A percentile compares a stretch with the other conserved stretches of the same genome.
These are phyloP conservation scores for Pseudomugil tenellus DNA, from an alignment of 2,797 vertebrate species.

Conservation along the genomic window DNA sequence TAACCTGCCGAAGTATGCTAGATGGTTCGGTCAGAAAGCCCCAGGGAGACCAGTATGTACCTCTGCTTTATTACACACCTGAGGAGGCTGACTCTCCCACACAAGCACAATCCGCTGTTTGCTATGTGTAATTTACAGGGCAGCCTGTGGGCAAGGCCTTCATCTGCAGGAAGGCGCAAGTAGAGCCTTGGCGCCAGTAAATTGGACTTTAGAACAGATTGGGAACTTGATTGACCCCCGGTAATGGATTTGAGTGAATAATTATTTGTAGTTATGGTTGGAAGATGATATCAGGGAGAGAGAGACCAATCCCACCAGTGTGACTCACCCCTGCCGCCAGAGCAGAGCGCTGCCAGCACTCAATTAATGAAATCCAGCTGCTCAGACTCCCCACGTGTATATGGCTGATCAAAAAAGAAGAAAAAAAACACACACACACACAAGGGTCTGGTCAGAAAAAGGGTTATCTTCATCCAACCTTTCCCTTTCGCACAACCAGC, in stretches of 20 bases:
- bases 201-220: constrained; percentile 83
- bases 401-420: constrained; percentile 71
- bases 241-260: constrained; percentile 87
- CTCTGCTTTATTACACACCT: constrained; percentile 77
- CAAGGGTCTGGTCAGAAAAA: constrained; percentile 71
- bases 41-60: constrained; percentile 62
- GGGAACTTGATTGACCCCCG: constrained; percentile 82
- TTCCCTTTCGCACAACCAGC: constrained; percentile 64
- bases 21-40: constrained; percentile 65
- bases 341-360: constrained; percentile 79
- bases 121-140: constrained; percentile 72
- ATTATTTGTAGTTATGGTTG: constrained; percentile 86
- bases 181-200: constrained; percentile 77
- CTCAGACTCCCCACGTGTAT: constrained; percentile 73
- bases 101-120: constrained; percentile 63
- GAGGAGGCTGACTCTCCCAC: constrained; percentile 63
- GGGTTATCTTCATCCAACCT: constrained; percentile 75
- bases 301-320: constrained; percentile 77
- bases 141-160: constrained; percentile 74
- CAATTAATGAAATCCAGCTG: constrained; percentile 86
- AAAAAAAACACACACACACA: constrained; percentile 35
- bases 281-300: constrained; percentile 81
- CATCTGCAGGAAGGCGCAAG: constrained; percentile 71
- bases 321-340: constrained; percentile 80
- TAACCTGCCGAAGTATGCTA: constrained; percentile 68